Base-by-base conservation (phyloP, 2,888 invertebrate genomes). In the Aphrophora alni region DNA sequence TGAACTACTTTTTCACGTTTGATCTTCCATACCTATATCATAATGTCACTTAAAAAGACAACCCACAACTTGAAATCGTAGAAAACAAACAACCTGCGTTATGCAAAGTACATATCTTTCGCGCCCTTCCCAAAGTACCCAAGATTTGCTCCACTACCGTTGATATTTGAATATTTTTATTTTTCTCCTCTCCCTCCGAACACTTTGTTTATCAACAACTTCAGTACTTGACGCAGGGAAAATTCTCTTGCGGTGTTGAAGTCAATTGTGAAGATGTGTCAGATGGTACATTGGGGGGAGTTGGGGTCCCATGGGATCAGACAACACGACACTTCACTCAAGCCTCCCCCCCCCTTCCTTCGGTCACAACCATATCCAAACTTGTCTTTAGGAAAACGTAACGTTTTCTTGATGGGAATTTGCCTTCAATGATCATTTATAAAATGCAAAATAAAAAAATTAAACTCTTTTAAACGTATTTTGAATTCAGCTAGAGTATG, bases 301-400 rank as follows among this genome's bases (percentile, higher is more conserved):
- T 24, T 51, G 28, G n/a, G n/a, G 51, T 44, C 80, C 80, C 80
- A 10, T 10, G 80, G 51, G 76, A 80, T 28, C 25, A 38, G 33
- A 38, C 71, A 59, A 80, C 80, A 80, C 75, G 80, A 80, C 80
- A 80, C 80, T 80, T 75, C 71, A 80, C 80, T 80, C 76, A 76
- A 76, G 75, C 44, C 26, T 27, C 75, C 17, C 5, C 72, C 33
- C n/a, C 72, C 28, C 28, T 27, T 26, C 75, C 17, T 72, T 72
- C 68, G 80, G 69, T 27, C 69, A 68, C 80, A 28, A 38, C 14
- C n/a, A 72, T 28, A 78, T 51, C 78, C 33, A 71, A 73, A 78
- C 51, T 78, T 73, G 38, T 72, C 78, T 73, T 78, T n/a, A n/a
- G n/a, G n/a, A n/a, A n/a, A 77, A 77, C 33, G 33, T 8, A 5